Base-by-base conservation (phyloP, 1,140 invertebrate species). In the Brachionus manjavacas region DNA sequence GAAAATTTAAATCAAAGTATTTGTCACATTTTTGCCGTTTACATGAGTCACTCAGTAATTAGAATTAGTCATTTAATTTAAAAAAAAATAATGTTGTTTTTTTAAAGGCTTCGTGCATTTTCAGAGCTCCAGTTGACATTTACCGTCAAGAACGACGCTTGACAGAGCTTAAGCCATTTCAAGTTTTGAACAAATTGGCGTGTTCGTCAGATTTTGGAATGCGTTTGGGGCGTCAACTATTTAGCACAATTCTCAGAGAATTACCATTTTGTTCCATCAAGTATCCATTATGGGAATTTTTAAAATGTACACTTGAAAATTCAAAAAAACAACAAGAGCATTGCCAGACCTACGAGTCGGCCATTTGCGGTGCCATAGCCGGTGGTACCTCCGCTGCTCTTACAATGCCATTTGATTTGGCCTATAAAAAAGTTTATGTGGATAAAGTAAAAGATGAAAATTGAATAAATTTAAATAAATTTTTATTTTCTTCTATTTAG, bases 211-310 rank as follows among this genome's bases (percentile, higher is more conserved):
- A 76, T 76, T 25, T 76, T 9, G 41, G 41, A 23, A 49, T 49
- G 41, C 72, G 72, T 28, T 46, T 76, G 14, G 49, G 25, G 1
- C 16, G 43, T 20, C 72, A 76, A 49, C 49, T 76, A 8, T 76
- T 76, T 23, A 76, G 16, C 23, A 76, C 72, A 20, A 46, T 76
- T 49, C 20, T 76, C 23, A 46, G 72, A 76, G 72, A 76, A 76
- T 49, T 76, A 25, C 72, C 72, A 11, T 76, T 76, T 49, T 76
- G 72, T 25, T 76, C 72, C 23, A 76, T 76, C 46, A 76, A 76
- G 20, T 76, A 76, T 76, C 72, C 72, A 25, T 20, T 76, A 4
- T 76, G 72, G 72, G 72, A 76, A 25, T 76, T 76, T 49, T 25
- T 76, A 4, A 76, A 76, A 76, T 76, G 72, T 25, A 25, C 9